Base-by-base conservation (phyloP, 1,140 invertebrate genomes). In the Bombus sibiricus region DNA sequence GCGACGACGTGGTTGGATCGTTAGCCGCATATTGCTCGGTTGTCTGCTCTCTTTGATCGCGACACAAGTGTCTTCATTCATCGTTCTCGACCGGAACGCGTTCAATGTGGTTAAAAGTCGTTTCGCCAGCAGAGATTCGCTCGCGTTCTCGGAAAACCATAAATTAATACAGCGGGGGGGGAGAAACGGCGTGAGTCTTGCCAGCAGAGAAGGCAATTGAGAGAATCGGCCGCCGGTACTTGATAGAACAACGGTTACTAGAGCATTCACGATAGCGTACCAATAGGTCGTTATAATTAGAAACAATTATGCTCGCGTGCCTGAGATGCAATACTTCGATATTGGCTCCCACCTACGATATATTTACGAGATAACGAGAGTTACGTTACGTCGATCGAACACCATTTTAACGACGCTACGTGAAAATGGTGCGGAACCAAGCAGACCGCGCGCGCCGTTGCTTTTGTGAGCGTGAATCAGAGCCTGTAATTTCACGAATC, bases 31-130 rank as follows among this genome's bases (percentile, higher is more conserved):
- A 53, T 75, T 76, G 76, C n/a, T 77, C 73, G 82, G 6, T 41
- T 37, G 75, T 79, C 82, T 71, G 66, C 39, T 68, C 66, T 28
- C 75, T 79, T 43, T 72, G 82, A 84, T 84, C 82, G 53, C 34
- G n/a, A n/a, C 82, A 69, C 82, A 78, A 84, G 75, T 78, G 76
- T 72, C 76, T 84, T 84, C 82, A 84, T 84, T 84, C 82, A 84
- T 84, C 66, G 28, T 9, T 2, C 59, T 13, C n/a, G 22, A 22
- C 47, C 15, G 34, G 15, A 37, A 78, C 41, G 41, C 64, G 41
- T 79, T 79, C n/a, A 79, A 79, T 15, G 62, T 34, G 10, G 13
- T 59, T 68, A 68, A 68, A 77, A 77, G 47, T 57, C 74, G 47
- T 43, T 15, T n/a, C n/a, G 12, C n/a, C 12, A 41, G 32, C 8